These are phyloP conservation scores for Coecobrya sp. DNA, from an alignment of 2,888 invertebrate genomes.

Conservation along the genomic window DNA sequence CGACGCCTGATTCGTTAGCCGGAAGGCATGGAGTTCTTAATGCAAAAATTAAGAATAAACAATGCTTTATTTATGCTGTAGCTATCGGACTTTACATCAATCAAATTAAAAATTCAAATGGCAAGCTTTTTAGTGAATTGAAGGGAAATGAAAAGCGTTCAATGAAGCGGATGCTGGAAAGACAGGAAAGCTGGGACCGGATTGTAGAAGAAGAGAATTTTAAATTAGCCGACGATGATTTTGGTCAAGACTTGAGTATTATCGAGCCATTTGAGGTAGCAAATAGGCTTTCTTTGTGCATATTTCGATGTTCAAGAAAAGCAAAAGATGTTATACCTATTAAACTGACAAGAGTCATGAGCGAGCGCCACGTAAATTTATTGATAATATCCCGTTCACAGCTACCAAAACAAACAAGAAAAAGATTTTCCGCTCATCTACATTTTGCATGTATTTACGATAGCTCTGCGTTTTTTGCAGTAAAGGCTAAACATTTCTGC, in stretches of 20 bases:
- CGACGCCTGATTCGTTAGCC: not conserved
- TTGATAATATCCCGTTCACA: not conserved
- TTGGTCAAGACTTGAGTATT: not conserved
- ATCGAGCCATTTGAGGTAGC: not conserved
- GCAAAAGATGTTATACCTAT: not conserved
- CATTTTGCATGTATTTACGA: conserved; percentile 1
- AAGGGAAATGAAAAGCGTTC: not conserved
- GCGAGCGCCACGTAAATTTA: not conserved
- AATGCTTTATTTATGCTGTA: not conserved
- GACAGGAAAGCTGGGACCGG: not conserved
- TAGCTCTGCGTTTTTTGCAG: not conserved
- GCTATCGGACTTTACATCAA: not conserved
- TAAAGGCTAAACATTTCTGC: too few relatives aligned
- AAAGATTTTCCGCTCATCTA: not conserved
- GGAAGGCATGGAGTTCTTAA: not conserved
- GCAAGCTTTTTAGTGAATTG: not conserved
- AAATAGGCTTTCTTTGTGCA: not conserved
- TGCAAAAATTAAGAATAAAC: not conserved
- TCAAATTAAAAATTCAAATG: not conserved
- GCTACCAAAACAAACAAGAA: not conserved
- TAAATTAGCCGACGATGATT: not conserved
- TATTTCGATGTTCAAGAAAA: not conserved
- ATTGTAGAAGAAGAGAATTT: not conserved
- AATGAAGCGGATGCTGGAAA: not conserved
- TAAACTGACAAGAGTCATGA: not conserved